Base-by-base conservation (phyloP, 2,888 invertebrate species). In the Napeogenes inachia region DNA sequence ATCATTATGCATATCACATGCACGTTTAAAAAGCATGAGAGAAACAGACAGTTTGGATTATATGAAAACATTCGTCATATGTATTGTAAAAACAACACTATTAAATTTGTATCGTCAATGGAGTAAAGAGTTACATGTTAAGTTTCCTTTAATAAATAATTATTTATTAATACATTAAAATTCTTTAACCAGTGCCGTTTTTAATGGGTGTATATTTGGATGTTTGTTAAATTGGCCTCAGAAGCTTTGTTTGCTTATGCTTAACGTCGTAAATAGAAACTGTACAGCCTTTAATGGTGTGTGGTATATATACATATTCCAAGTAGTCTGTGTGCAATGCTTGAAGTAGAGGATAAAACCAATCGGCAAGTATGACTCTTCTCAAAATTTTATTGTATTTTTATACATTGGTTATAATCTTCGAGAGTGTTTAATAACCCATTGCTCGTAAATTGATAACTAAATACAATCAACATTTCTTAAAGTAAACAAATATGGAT, bases 291-390 rank as follows among this genome's bases (percentile, higher is more conserved):
- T 30, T 50, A 50, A 30, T 30, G 30, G 50, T 50, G 50, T 50
- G 30, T 50, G 21, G 30, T 50, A 21, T 21, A 21, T 21, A 42
- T 42, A 50, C 50, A 50, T 50, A 8, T 50, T 50, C 50, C 50
- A 50, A 50, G 30, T 50, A 50, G 50, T 50, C 30, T 50, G 50
- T 50, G 50, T 50, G 50, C 50, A 50, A 50, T 50, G 50, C 50
- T 50, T 50, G 50, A 50, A 4, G 50, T 50, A 50, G 50, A 42
- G 8, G 8, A 6, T 47, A 47, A 10, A 50, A 50, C 4, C 4
- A 30, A 50, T 50, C 30, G 50, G 50, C 50, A 50, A 50, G 50
- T 50, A 50, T 50, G 30, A 1, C 6, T 35, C 6, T 35, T 35
- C 35, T 35, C 35, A 21, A 21, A 21, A 21, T 21, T 21, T 21